Conservation (phyloP, 2,888 invertebrate species). For the Hydraecia micacea region DNA sequence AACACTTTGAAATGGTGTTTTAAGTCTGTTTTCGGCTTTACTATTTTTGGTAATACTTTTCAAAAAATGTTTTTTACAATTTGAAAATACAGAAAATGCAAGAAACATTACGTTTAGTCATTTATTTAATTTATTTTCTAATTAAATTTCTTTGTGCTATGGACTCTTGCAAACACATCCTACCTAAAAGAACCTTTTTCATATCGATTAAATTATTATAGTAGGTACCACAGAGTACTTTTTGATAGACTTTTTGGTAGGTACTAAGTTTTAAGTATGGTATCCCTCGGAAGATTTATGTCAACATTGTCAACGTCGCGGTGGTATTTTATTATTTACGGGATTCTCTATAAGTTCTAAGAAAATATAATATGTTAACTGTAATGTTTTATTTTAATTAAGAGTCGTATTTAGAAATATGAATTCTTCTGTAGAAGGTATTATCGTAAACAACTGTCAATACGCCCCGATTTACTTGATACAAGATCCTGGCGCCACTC, state of each 20-base stretch:
- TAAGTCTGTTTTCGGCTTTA: not conserved
- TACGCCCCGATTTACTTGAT: constrained; percentile 87
- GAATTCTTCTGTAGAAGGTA: constrained; percentile 82
- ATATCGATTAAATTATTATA: constrained; percentile 19
- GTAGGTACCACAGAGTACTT: too few relatives aligned
- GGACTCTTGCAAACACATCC: not conserved
- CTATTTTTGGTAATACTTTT: not conserved
- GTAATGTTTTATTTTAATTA: constrained; percentile 71
- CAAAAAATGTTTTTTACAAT: not conserved
- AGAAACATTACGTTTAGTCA: too few relatives aligned
- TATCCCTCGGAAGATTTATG: constrained; percentile 59
- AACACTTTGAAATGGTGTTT: not conserved
- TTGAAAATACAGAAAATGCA: not conserved
- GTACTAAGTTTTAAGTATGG: constrained; percentile 26
- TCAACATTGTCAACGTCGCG: constrained; percentile 67
- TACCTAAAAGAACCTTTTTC: not conserved
- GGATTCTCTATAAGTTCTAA: constrained; percentile 28
- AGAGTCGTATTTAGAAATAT: constrained; percentile 73
- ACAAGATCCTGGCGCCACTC: constrained; percentile 83
- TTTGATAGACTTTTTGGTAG: too few relatives aligned
- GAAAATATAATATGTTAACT: constrained; percentile 55
- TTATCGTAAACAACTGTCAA: constrained; percentile 85
- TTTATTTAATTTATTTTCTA: not conserved
- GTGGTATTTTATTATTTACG: constrained; percentile 60
- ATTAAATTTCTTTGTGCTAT: not conserved